Evolutionary conservation across 1,140 invertebrate species (phyloP).

Genomic region (Sweltsa coloradensis): DNA sequence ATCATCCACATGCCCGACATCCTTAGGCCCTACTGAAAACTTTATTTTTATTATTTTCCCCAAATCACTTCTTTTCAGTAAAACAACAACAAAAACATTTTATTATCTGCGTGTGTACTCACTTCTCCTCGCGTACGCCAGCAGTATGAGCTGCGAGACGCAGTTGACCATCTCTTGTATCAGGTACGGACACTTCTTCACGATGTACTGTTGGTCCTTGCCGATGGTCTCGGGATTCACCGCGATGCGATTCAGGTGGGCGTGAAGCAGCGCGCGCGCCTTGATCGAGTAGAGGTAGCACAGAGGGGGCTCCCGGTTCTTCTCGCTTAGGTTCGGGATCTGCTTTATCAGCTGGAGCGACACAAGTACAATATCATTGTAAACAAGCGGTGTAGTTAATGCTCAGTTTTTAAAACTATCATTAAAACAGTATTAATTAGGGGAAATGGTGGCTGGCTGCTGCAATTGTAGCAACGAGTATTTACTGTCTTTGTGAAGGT

Average conservation of each 20-base stretch:
- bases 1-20: too few species aligned
- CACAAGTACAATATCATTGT: too few species aligned
- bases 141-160: constrained; percentile 82
- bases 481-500: too few species aligned
- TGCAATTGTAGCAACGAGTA: too few species aligned
- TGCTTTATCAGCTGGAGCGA: constrained; percentile 73
- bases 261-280: constrained; percentile 85
- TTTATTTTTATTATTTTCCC: neutral
- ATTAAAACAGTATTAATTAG: too few species aligned
- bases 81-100: neutral
- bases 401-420: too few species aligned
- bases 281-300: constrained; percentile 95
- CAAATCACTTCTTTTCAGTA: neutral
- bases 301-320: constrained; percentile 89
- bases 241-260: constrained; percentile 76
- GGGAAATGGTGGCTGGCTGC: too few species aligned
- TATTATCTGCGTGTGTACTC: constrained; percentile 32
- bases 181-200: constrained; percentile 89
- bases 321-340: constrained; percentile 81
- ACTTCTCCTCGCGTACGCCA: constrained; percentile 84
- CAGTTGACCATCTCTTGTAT: constrained; percentile 96
- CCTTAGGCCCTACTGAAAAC: neutral
- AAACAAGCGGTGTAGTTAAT: too few species aligned
- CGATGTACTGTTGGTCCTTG: constrained; percentile 71
- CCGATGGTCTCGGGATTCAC: constrained; percentile 74